Base-by-base conservation (phyloP, 2,888 invertebrate genomes). In the Melanophora roralis region DNA sequence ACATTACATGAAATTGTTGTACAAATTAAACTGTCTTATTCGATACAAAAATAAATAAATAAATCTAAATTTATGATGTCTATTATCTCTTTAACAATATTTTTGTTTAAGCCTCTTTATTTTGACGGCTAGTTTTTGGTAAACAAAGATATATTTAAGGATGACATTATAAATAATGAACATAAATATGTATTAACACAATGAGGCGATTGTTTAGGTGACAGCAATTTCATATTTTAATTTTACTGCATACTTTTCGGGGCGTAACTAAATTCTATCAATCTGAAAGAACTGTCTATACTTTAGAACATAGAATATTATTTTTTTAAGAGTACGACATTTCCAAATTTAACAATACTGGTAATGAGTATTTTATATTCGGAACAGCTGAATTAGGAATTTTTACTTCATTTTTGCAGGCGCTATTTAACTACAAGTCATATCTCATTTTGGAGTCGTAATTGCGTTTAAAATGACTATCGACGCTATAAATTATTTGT, bases 181-280 rank as follows among this genome's bases (percentile, higher is more conserved):
- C n/a, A n/a, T n/a, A n/a, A n/a, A n/a, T n/a, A n/a, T n/a, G n/a
- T n/a, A n/a, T n/a, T n/a, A n/a, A n/a, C n/a, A n/a, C n/a, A n/a
- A n/a, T n/a, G n/a, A n/a, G n/a, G n/a, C n/a, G n/a, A n/a, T n/a
- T n/a, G n/a, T n/a, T n/a, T n/a, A n/a, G n/a, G n/a, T 80, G 67
- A 68, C 62, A 72, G 67, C 38, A 55, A 64, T 38, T 76, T 80
- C 80, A n/a, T 76, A 73, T 65, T 32, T 64, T 19, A 62, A 73
- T 40, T 55, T 38, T 34, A 11, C 9, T 57, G 73, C 49, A 65
- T 64, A 64, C 38, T 45, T 65, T 36, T 43, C 14, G 38, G 62
- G 14, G 16, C 14, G 2, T n/a, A n/a, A n/a, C n/a, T n/a, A n/a
- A n/a, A n/a, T n/a, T n/a, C n/a, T n/a, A n/a, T n/a, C n/a, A n/a